Evolutionary conservation across 2,888 invertebrate species (phyloP), one percentile per base, ranked within the genome.

Genomic region (Caenorhabditis doughertyi): DNA sequence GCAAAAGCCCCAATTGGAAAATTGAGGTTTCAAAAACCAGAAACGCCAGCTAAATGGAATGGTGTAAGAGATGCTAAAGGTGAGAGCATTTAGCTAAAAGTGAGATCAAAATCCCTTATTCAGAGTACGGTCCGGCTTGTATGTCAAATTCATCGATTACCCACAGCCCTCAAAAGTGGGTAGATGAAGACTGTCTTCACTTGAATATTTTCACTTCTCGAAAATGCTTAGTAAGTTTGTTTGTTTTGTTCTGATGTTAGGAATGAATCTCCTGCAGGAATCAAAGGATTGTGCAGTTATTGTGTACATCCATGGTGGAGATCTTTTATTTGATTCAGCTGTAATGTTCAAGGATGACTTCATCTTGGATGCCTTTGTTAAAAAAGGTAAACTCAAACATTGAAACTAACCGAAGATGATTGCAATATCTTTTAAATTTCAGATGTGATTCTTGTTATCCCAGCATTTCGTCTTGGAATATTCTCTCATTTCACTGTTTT

Each of bases 241-340:
- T 32, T 51, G 9, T 29, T 13, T 21, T 35, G 4, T 23, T 39
- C 0, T 21, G 3, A 64, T 23, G 11, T 39, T 55, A 53, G 0
- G 8, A 23, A 3, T 39, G 18, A 18, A 35, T 21, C n/a, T 55
- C 44, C 21, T 55, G 25, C 35, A 62, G 65, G 42, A 27, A 8
- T 56, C 64, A 25, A 53, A 39, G 18, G 49, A 62, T 3, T 89
- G 89, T 42, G 81, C 89, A 13, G 84, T 90, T 5, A 71, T 86
- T 7, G 84, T 85, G 29, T 89, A 89, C 73, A 49, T 89, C 11
- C 89, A 89, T 35, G 89, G 89, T 13, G 89, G 89, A 9, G 83
- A 60, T 9, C 71, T 89, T 44, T 68, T 64, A n/a, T 89, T 84
- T 62, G 89, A 89, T 29, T 88, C 87, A 8, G 88, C 89, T 16